These are phyloP conservation scores for Babylonia areolata DNA, from an alignment of 1,140 invertebrate genomes.

Conservation along the genomic window DNA sequence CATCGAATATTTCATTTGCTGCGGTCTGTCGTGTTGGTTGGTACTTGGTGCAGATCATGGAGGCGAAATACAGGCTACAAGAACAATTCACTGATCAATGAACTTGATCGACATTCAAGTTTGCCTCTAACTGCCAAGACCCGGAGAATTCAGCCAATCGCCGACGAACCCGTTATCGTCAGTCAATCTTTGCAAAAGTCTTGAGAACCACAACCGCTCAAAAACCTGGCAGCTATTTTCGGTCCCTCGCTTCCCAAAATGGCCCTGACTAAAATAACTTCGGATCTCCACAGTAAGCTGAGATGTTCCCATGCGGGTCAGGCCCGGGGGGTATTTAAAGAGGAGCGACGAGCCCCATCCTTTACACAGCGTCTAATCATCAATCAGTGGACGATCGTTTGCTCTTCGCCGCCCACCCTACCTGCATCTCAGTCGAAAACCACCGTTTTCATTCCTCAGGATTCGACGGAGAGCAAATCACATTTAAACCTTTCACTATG, in stretches of 20 bases:
- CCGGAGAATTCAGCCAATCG: neutral
- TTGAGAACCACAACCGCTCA: neutral
- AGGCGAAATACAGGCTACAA: no score
- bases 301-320: neutral
- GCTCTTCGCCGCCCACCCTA: neutral
- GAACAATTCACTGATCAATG: no score
- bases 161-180: no score
- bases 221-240: neutral
- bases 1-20: no score
- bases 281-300: neutral
- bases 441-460: neutral
- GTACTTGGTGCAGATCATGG: no score
- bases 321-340: neutral
- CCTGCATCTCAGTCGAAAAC: no score
- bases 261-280: neutral
- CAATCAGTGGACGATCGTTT: neutral
- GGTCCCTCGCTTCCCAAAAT: neutral
- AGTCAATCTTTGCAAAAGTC: neutral
- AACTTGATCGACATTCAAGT: no score
- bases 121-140: neutral
- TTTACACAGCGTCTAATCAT: neutral
- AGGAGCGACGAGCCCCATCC: neutral
- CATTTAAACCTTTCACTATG: neutral
- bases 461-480: no score
- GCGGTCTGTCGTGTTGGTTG: no score